These are phyloP conservation scores for Ylistrum balloti DNA, from an alignment of 1,140 invertebrate species.

Conservation along the genomic window DNA sequence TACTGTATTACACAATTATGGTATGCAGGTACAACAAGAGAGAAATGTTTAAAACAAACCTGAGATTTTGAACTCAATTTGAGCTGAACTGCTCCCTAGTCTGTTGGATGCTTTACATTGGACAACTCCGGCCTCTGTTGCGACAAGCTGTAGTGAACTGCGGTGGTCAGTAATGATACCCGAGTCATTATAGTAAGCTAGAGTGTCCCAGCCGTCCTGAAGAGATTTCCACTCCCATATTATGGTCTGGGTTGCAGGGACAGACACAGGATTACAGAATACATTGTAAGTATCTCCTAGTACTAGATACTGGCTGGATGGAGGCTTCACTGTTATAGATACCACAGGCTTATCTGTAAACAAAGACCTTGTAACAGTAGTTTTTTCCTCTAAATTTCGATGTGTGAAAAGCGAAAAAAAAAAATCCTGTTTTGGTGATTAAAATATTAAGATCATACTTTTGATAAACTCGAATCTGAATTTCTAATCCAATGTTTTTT, in stretches of 20 bases:
- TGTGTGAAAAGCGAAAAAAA: no score
- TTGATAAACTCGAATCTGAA: no score
- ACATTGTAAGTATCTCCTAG: not conserved
- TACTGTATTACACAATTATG: no score
- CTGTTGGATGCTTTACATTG: slow-evolving; percentile 56
- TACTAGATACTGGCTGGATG: not conserved
- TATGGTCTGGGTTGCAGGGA: not conserved
- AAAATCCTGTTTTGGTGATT: no score
- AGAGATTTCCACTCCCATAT: slow-evolving; percentile 28
- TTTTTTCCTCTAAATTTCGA: no score
- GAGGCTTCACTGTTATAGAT: not conserved
- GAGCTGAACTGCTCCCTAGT: slow-evolving; percentile 46
- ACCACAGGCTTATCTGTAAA: slow-evolving; percentile 47
- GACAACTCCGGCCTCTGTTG: slow-evolving; percentile 51
- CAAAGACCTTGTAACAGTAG: no score
- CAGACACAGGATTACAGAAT: slow-evolving; percentile 27
- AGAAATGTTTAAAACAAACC: slow-evolving; percentile 50
- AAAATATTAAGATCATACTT: no score
- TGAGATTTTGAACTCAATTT: slow-evolving; percentile 57
- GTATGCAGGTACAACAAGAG: no score
- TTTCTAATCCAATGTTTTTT: no score
- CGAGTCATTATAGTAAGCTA: not conserved
- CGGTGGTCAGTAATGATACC: not conserved
- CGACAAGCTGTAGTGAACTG: slow-evolving; percentile 29
- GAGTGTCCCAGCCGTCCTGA: not conserved